Evolutionary conservation across 2,113 vertebrate genomes (phyloP).

Genomic region (Cebus imitator): DNA sequence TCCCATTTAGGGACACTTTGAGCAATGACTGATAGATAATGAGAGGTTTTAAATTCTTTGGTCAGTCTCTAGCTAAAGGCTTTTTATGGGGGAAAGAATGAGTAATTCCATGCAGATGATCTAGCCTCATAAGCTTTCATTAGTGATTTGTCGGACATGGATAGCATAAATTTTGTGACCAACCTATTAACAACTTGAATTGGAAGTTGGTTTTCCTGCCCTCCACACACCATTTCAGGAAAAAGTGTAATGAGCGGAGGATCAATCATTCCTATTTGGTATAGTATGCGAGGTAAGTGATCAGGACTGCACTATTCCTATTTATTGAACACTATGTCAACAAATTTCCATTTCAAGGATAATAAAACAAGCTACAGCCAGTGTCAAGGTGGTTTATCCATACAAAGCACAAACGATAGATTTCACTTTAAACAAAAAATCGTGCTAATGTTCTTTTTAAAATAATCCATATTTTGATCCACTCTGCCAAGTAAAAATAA

Average conservation of each 20-base stretch:
- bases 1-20: conserved; percentile 87
- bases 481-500: conserved; percentile 68
- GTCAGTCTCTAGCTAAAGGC: conserved; percentile 83
- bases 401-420: conserved; percentile 12
- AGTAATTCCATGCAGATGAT: conserved; percentile 76
- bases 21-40: conserved; percentile 84
- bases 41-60: conserved; percentile 85
- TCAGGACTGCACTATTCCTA: conserved; percentile 71
- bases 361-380: conserved; percentile 73
- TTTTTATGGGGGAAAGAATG: conserved; percentile 82
- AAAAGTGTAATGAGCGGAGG: conserved; percentile 74
- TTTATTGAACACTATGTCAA: conserved; percentile 81
- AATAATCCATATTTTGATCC: conserved; percentile 79
- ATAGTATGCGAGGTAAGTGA: conserved; percentile 73
- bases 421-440: conserved; percentile 51
- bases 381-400: conserved; percentile 77
- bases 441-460: conserved; percentile 63
- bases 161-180: conserved; percentile 85
- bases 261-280: conserved; percentile 81
- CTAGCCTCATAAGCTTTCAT: conserved; percentile 84
- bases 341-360: conserved; percentile 77
- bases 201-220: conserved; percentile 80
- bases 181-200: conserved; percentile 86
- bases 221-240: conserved; percentile 69
- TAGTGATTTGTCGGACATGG: conserved; percentile 85